Percentiles rank a stretch among this genome's conserved stretches.
Conservation (phyloP, 2,113 vertebrate genomes). For the Malurus melanocephalus region DNA sequence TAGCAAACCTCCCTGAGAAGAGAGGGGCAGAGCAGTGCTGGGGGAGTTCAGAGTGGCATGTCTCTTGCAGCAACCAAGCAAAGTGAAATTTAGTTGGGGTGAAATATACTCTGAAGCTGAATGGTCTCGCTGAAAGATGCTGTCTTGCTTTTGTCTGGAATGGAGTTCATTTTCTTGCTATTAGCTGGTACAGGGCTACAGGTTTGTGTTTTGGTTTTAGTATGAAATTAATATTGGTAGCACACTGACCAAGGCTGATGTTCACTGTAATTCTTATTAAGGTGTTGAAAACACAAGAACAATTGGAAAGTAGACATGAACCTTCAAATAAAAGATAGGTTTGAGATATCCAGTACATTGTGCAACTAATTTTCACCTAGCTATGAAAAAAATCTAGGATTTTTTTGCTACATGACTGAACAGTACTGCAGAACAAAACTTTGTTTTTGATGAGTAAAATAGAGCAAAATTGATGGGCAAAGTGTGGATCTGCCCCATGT, state of each 20-base stretch:
- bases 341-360: not conserved
- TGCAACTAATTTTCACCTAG: not conserved
- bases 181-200: not conserved
- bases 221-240: not conserved
- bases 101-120: not conserved
- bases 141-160: not conserved
- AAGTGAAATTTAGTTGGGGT: not conserved
- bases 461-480: not conserved
- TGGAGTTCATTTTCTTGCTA: not conserved
- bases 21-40: not conserved
- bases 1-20: not conserved
- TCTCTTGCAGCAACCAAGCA: accelerated
- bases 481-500: not conserved
- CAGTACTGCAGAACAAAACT: not conserved
- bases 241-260: not conserved
- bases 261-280: not conserved
- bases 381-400: not conserved
- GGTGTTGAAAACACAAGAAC: not conserved
- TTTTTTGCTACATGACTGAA: not conserved
- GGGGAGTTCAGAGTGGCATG: accelerated
- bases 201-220: not conserved
- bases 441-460: not conserved
- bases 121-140: accelerated
- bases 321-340: not conserved
- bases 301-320: not conserved